Evolutionary conservation across 2,888 invertebrate genomes (phyloP).

Genomic region (Eupithecia subumbrata): DNA sequence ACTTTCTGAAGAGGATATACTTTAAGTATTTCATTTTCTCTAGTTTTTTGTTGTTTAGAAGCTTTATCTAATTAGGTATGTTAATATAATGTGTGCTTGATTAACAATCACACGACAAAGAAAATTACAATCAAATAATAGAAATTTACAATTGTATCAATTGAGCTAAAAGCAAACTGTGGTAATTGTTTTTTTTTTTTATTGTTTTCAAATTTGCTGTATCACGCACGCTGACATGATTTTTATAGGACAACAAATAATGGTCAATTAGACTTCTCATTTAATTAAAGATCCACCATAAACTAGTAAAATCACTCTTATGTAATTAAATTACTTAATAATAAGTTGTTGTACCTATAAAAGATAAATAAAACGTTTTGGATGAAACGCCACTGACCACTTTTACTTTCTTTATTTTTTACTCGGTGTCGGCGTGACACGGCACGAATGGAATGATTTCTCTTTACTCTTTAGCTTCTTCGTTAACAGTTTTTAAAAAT

Average conservation of each 20-base stretch:
- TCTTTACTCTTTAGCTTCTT: conserved; percentile 21
- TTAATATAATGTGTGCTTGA: too few species aligned
- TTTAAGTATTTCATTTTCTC: not conserved
- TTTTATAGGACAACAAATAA: not conserved
- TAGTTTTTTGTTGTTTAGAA: not conserved
- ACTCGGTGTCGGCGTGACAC: conserved; percentile 18
- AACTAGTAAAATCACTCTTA: not conserved
- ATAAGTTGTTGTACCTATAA: not conserved
- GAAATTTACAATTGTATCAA: too few species aligned
- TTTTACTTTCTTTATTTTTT: conserved; percentile 65
- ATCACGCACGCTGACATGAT: not conserved
- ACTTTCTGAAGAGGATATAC: not conserved
- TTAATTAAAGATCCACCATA: not conserved
- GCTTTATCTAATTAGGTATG: too few species aligned
- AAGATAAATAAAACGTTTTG: conserved; percentile 42
- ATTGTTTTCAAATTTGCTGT: not conserved
- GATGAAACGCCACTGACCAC: conserved; percentile 51
- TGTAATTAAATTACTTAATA: not conserved
- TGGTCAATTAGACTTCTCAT: not conserved
- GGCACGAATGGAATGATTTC: conserved; percentile 19
- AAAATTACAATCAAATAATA: too few species aligned
- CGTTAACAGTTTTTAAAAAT: not conserved
- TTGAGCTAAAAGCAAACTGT: too few species aligned
- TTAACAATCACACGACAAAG: too few species aligned
- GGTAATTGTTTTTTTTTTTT: not conserved